Percentiles rank a stretch among this genome's conserved stretches.
Evolutionary conservation across 1,140 invertebrate species (phyloP).

Genomic region (Drosophila paulistorum): DNA sequence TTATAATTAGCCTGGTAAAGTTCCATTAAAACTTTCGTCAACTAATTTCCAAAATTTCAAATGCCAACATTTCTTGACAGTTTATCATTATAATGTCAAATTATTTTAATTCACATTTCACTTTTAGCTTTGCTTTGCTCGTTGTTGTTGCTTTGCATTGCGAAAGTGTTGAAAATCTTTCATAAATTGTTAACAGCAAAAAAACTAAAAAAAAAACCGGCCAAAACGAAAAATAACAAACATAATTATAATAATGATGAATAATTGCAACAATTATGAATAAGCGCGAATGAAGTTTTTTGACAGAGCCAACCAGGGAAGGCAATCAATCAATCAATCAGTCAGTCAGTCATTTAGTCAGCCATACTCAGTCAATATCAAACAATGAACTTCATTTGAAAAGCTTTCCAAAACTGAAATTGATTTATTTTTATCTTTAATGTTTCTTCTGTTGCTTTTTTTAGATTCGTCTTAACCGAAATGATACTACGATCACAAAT

Average conservation of each 20-base stretch:
- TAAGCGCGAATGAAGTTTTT: slow-evolving; percentile 28
- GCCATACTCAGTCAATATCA: slow-evolving; percentile 48
- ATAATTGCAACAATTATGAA: slow-evolving; percentile 70
- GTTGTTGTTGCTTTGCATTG: slow-evolving; percentile 40
- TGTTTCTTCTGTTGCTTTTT: slow-evolving; percentile 22
- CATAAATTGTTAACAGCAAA: slow-evolving; percentile 33
- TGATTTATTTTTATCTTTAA: slow-evolving; percentile 44
- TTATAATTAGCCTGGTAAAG: background rate
- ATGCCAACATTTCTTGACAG: slow-evolving; percentile 27
- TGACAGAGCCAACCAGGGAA: slow-evolving; percentile 30
- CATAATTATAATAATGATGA: slow-evolving; percentile 58
- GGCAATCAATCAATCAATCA: slow-evolving; percentile 50
- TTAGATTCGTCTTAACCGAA: slow-evolving; percentile 47
- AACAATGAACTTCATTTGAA: slow-evolving; percentile 38
- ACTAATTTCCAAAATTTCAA: slow-evolving; percentile 28
- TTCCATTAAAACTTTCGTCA: slow-evolving; percentile 8
- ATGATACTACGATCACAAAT: slow-evolving; percentile 67
- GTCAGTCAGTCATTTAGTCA: slow-evolving; percentile 58
- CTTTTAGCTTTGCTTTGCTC: slow-evolving; percentile 32
- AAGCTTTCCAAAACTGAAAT: slow-evolving; percentile 48
- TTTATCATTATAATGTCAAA: slow-evolving; percentile 58
- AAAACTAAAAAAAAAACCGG: slow-evolving; percentile 45
- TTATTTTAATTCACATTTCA: slow-evolving; percentile 60
- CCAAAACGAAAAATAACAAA: slow-evolving; percentile 40
- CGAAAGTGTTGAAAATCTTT: slow-evolving; percentile 65